phyloP scores from a whole-genome alignment of 2,888 invertebrate species.

The Holacanthella duospinosa region DNA sequence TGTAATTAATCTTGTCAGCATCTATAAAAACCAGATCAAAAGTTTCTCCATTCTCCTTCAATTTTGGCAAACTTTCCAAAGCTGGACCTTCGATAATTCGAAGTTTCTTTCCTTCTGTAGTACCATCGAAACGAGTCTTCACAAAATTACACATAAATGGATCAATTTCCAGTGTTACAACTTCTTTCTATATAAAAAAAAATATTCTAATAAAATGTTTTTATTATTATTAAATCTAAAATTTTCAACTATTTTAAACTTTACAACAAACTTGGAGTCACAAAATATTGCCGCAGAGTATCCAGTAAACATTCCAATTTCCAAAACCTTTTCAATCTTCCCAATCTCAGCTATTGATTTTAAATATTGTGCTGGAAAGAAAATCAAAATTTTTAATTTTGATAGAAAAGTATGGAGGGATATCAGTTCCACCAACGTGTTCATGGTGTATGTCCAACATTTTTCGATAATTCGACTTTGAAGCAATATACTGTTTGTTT shows the following conservation, averaged over 20 bases:
- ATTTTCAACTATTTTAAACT: not conserved
- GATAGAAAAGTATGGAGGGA: not conserved
- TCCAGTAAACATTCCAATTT: constrained; percentile 34
- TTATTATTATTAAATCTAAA: not conserved
- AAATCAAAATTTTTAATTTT: not conserved
- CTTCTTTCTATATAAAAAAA: constrained; percentile 16
- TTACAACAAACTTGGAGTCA: constrained; percentile 21
- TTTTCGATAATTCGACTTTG: too few relatives aligned
- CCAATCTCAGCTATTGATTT: constrained; percentile 23
- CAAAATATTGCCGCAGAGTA: constrained; percentile 30
- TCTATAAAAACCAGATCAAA: constrained; percentile 34
- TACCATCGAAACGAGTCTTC: constrained; percentile 19
- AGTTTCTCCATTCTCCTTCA: constrained; percentile 22
- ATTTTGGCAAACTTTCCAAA: constrained; percentile 18
- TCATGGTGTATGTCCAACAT: too few relatives aligned
- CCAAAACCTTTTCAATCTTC: constrained; percentile 26
- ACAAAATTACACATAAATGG: constrained; percentile 20
- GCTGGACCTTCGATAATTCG: constrained; percentile 26
- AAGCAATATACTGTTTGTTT: too few relatives aligned
- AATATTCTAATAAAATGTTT: not conserved
- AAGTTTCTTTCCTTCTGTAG: constrained; percentile 22
- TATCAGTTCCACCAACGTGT: too few relatives aligned
- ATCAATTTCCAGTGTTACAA: constrained; percentile 26
- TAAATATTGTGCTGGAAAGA: constrained; percentile 22
- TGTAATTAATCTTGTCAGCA: constrained; percentile 31